Evolutionary conservation across 2,888 invertebrate genomes (phyloP), one percentile per base, ranked within the genome.

Genomic region (Lasioglossum lativentre): DNA sequence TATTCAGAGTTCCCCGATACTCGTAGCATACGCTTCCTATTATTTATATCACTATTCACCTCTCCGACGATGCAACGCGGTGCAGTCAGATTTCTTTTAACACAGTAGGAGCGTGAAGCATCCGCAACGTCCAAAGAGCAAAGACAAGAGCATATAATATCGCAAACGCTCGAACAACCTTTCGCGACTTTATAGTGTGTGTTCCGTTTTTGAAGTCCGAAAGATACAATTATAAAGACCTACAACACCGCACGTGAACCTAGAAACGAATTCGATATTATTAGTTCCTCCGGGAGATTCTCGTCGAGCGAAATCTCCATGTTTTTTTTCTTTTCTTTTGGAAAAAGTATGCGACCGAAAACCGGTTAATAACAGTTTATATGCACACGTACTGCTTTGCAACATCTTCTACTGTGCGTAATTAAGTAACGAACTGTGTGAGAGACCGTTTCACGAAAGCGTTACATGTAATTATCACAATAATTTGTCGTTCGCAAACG

Each of bases 1-100:
- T 92, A 93, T 94, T 91, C 93, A 91, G 88, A 78, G 80, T 89
- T 87, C 88, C 83, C 85, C 79, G 76, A 86, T 86, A 86, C 90
- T 89, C 89, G 86, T 88, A 90, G 92, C 88, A 91, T 91, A 88
- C 85, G 83, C 88, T 85, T 90, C 87, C 87, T 88, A 89, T 90
- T 87, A 90, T 87, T 63, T 91, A 90, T 87, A 89, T 85, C 83
- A 89, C 89, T 90, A 90, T 90, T 90, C 83, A 74, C 38, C 81
- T 63, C 81, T 63, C 83, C 80, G 82, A 90, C 85, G 30, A 40
- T 42, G 80, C 82, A 80, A 78, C 79, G 75, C 79, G 56, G 81
- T 82, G 88, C 89, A 79, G 75, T 89, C 90, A 82, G 89, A 88
- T 82, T 56, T 56, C 56, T 30, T 63, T 68, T 75, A 90, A 90